phyloP scores from a whole-genome alignment of 2,113 vertebrate species.

The Arothron firmamentum region DNA sequence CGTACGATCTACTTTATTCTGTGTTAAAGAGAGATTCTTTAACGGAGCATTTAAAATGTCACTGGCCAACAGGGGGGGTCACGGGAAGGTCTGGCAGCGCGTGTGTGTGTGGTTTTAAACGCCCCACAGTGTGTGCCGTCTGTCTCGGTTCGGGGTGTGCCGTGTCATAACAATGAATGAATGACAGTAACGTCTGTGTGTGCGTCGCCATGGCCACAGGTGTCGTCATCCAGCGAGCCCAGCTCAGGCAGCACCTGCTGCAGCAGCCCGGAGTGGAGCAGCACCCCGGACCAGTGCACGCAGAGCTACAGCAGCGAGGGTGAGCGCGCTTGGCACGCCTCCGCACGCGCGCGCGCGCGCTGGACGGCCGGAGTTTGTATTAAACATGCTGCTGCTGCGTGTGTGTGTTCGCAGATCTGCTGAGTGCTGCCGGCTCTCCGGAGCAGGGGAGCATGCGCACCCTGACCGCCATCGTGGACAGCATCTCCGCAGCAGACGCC shows the following conservation, averaged over 20 bases:
- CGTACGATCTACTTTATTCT: too few species aligned
- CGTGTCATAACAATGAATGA: slow-evolving; percentile 62
- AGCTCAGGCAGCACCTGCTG: slow-evolving; percentile 88
- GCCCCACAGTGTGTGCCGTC: slow-evolving; percentile 1
- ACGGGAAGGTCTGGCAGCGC: slow-evolving; percentile 9
- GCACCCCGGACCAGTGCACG: slow-evolving; percentile 81
- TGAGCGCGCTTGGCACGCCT: slow-evolving; percentile 61
- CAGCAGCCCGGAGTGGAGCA: slow-evolving; percentile 94
- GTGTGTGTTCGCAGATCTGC: slow-evolving; percentile 78
- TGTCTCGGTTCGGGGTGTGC: slow-evolving; percentile 31
- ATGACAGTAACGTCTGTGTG: slow-evolving; percentile 63
- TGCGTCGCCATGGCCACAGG: slow-evolving; percentile 76
- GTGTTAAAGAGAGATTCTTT: too few species aligned
- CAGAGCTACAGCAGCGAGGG: slow-evolving; percentile 81
- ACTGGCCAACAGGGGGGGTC: not conserved
- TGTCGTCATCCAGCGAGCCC: slow-evolving; percentile 80
- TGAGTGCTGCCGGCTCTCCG: slow-evolving; percentile 75
- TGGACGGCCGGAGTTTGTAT: not conserved
- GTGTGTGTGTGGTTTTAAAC: slow-evolving; percentile 18
- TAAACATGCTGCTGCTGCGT: not conserved
- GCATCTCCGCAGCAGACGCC: slow-evolving; percentile 83
- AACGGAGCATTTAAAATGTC: too few species aligned
- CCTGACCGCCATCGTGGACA: slow-evolving; percentile 90
- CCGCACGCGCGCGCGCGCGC: not conserved
- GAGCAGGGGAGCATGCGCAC: slow-evolving; percentile 86